Percentiles rank a stretch among this genome's conserved stretches.
Conservation (phyloP, 2,113 vertebrate species). For the Callorhinus ursinus region DNA sequence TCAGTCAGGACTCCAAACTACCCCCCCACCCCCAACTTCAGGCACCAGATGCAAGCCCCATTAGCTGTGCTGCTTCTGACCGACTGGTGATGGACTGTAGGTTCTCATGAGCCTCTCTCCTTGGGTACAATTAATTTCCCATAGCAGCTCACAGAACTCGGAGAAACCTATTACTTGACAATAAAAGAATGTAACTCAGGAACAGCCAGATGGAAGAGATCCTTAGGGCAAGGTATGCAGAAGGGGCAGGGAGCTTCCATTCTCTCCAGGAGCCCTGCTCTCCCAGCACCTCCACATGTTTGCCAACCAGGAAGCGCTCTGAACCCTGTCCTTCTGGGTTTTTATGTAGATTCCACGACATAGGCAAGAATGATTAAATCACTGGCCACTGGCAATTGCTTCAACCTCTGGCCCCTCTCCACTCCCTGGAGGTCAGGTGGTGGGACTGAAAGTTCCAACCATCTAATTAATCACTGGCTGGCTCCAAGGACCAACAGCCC, state of each 20-base stretch:
- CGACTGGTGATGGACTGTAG: not conserved
- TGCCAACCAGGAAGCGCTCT: not conserved
- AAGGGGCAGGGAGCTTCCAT: not conserved
- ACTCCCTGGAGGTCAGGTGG: not conserved
- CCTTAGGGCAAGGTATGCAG: not conserved
- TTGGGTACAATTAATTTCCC: not conserved
- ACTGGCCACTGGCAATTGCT: not conserved
- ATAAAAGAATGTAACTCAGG: not conserved
- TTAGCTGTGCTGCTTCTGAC: not conserved
- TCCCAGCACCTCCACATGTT: not conserved
- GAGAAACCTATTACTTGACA: not conserved
- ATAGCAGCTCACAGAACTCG: not conserved
- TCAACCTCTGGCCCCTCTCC: not conserved
- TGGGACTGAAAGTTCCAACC: not conserved
- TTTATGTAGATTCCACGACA: not conserved
- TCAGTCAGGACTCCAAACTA: not conserved
- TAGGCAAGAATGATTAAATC: not conserved
- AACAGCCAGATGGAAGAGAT: not conserved
- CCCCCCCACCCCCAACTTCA: not conserved
- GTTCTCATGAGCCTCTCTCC: not conserved
- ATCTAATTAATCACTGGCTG: not conserved
- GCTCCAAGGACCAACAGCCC: not conserved
- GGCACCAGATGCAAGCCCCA: not conserved
- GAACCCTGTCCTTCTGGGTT: not conserved
- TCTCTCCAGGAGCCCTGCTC: not conserved